Evolutionary conservation across 1,140 invertebrate genomes (phyloP), one percentile per base, ranked within the genome.

Genomic region (Temnothorax longispinosus): DNA sequence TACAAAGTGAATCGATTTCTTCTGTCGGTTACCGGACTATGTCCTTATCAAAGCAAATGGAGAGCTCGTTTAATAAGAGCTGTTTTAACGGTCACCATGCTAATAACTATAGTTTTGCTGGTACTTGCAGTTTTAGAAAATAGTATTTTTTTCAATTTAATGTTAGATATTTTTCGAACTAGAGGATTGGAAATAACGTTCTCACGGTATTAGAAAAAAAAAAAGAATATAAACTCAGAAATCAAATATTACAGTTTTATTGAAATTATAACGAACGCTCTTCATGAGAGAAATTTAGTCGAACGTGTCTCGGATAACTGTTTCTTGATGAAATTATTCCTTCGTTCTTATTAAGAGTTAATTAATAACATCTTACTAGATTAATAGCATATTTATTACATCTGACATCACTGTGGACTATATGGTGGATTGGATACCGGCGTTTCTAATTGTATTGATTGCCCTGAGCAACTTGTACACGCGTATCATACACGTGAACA

Each of bases 41-140:
- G 35, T 35, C 64, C 64, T 32, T 81, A 81, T 56, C 78, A 81
- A 58, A 81, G 50, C 15, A 54, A 21, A 13, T 44, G 64, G 78
- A 56, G 4, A 0, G 35, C 78, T 32, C 0, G 3, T 56, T 44
- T 69, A 21, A 21, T 27, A 2, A 54, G 77, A 5, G 1, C n/a
- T 21, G 0, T 41, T 67, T 32, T 80, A 0, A 80, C n/a, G 21
- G 4, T 76, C 8, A 15, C 47, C 3, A 6, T 18, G 18, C 0
- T 76, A 8, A 1, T 38, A 2, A 7, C 1, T 15, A 2, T 2
- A 21, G 27, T 27, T 47, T 0, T 50, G 18, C 67, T 50, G 67
- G 50, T 74, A 74, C 15, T 56, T 18, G 18, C 11, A 6, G 6
- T 0, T 74, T 21, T 41, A 65, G 27, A 27, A 65, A 41, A 44